Evolutionary conservation across 2,797 vertebrate genomes (phyloP), one percentile per base, ranked within the genome.

Genomic region (Poecilia picta): DNA sequence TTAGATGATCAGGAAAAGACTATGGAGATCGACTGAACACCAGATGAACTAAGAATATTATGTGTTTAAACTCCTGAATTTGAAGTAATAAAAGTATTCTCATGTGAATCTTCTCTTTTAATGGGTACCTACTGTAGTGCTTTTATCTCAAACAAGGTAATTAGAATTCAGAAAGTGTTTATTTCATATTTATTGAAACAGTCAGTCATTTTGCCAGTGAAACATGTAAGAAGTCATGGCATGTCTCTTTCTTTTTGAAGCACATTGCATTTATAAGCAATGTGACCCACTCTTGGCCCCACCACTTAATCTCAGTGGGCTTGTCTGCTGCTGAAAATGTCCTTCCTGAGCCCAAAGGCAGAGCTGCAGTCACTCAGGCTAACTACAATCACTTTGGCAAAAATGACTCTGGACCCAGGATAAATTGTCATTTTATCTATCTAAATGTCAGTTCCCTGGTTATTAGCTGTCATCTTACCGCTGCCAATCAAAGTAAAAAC

Each of bases 401-500:
- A 92, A 93, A 87, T 53, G 80, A 91, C 90, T 86, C 85, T 68
- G 87, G 90, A 90, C 93, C 80, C 86, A 76, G 88, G 87, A 86
- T 78, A 87, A 93, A 92, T 93, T 93, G 91, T 90, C 89, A 94
- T 95, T 92, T 95, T 93, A 94, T 95, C 94, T 94, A 84, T 92
- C 89, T 87, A 96, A 96, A 96, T 96, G 95, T 95, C 95, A 95
- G 89, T 84, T 82, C 89, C 84, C 89, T 91, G 88, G 93, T 95
- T 95, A 94, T 93, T 93, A 94, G 89, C 89, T 89, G 82, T 92
- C 91, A 90, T 89, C 84, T 79, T 47, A 81, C 84, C 83, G 72
- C 92, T 95, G 94, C 89, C 95, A 95, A 86, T 95, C 94, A 94
- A 62, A 18, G 6, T 62, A 1, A 57, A 59, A 79, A 89, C 87